phyloP scores from a whole-genome alignment of 1,140 invertebrate species.

The Archegozetes longisetosus region DNA sequence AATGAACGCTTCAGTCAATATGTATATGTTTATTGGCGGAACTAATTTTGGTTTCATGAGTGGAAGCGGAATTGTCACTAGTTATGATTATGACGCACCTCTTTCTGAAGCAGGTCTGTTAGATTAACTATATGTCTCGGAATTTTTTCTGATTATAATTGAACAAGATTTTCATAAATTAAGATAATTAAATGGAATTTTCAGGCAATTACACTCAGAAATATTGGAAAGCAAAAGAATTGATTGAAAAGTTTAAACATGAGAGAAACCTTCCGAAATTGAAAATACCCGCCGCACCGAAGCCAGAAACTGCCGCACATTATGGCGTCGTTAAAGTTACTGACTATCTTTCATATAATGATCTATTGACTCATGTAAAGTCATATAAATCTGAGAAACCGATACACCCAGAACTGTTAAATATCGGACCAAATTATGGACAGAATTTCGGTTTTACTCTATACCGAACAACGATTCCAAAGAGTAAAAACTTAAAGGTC shows the following conservation, averaged over 20 bases:
- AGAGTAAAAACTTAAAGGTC: background rate
- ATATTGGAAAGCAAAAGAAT: background rate
- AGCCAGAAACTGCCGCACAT: background rate
- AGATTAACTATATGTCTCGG: no score
- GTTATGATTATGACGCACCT: constrained; percentile 37
- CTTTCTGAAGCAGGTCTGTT: constrained; percentile 34
- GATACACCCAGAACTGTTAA: no score
- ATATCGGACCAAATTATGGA: no score
- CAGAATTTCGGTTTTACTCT: constrained; percentile 7
- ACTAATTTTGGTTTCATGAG: constrained; percentile 16
- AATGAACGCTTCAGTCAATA: constrained; percentile 26
- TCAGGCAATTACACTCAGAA: constrained; percentile 1
- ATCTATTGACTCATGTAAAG: background rate
- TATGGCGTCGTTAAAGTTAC: background rate
- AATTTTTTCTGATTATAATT: constrained; percentile 40
- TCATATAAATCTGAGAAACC: no score
- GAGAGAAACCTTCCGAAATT: background rate
- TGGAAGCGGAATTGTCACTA: constrained; percentile 28
- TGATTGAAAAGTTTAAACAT: background rate
- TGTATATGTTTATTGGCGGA: constrained; percentile 23
- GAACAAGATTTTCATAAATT: no score
- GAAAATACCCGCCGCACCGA: background rate
- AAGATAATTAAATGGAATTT: constrained; percentile 33
- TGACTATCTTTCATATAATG: background rate
- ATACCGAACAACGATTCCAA: background rate